Percentiles rank a stretch among this genome's conserved stretches.
These are phyloP conservation scores for Hypanus sabinus DNA, from an alignment of 2,113 vertebrate genomes.

Conservation along the genomic window DNA sequence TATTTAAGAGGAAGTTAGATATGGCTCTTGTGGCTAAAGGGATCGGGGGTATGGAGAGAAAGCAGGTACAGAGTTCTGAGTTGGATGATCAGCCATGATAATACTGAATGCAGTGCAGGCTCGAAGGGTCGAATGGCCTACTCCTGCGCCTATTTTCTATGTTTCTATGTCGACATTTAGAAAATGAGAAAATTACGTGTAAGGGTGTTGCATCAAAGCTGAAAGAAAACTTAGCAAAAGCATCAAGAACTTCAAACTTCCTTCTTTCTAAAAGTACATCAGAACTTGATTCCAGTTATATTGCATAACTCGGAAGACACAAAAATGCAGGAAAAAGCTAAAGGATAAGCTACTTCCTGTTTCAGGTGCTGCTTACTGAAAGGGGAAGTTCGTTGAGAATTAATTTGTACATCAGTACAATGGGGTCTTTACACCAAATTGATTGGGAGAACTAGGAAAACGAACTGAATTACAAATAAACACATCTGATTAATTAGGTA, in stretches of 20 bases:
- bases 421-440: neutral
- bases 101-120: too few relatives aligned
- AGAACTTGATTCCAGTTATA: neutral
- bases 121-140: too few relatives aligned
- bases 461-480: too few relatives aligned
- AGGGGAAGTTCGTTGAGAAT: neutral
- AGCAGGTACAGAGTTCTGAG: too few relatives aligned
- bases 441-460: neutral
- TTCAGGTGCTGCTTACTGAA: neutral
- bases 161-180: neutral
- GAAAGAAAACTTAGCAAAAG: neutral
- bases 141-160: too few relatives aligned
- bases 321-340: too few relatives aligned
- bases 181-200: neutral
- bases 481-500: too few relatives aligned
- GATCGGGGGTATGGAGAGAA: too few relatives aligned
- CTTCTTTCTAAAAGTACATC: neutral
- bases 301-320: neutral
- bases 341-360: neutral
- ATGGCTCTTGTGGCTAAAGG: too few relatives aligned
- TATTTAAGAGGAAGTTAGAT: too few relatives aligned
- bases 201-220: neutral
- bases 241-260: neutral
- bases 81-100: too few relatives aligned
- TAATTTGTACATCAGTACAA: neutral